These are phyloP conservation scores for Calliscelio sp. DNA, from an alignment of 2,888 invertebrate species.

Conservation along the genomic window DNA sequence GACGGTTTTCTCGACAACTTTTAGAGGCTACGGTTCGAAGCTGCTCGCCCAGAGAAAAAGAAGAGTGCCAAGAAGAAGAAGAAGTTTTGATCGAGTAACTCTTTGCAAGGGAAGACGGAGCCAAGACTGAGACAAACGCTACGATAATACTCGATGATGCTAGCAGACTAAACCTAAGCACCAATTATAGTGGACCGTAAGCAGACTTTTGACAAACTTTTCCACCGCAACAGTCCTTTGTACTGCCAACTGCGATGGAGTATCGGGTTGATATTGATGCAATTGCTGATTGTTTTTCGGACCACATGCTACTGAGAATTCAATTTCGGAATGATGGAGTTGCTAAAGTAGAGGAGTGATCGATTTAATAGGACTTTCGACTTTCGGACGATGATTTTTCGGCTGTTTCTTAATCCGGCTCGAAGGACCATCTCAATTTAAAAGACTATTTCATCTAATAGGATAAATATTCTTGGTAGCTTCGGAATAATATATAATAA, in stretches of 20 bases:
- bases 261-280: constrained; percentile 34
- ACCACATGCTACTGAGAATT: not conserved
- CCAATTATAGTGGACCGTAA: constrained; percentile 57
- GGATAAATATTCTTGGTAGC: too few species aligned
- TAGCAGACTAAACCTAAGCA: constrained; percentile 63
- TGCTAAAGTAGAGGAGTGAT: too few species aligned
- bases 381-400: too few species aligned
- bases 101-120: constrained; percentile 47
- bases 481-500: too few species aligned
- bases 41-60: constrained; percentile 52
- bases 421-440: too few species aligned
- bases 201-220: constrained; percentile 65
- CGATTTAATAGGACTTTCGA: too few species aligned
- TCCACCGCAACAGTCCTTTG: constrained; percentile 38
- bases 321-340: not conserved
- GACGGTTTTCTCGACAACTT: constrained; percentile 67
- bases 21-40: constrained; percentile 66
- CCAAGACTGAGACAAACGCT: constrained; percentile 51
- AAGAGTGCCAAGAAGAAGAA: constrained; percentile 9
- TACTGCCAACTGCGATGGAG: constrained; percentile 18
- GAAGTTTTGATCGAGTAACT: constrained; percentile 72
- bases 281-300: constrained; percentile 3
- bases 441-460: too few species aligned
- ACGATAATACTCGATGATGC: constrained; percentile 53
- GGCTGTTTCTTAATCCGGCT: too few species aligned